Evolutionary conservation across 2,113 vertebrate species (phyloP), one percentile per base, ranked within the genome.

Genomic region (Sarotherodon lohbergeri): DNA sequence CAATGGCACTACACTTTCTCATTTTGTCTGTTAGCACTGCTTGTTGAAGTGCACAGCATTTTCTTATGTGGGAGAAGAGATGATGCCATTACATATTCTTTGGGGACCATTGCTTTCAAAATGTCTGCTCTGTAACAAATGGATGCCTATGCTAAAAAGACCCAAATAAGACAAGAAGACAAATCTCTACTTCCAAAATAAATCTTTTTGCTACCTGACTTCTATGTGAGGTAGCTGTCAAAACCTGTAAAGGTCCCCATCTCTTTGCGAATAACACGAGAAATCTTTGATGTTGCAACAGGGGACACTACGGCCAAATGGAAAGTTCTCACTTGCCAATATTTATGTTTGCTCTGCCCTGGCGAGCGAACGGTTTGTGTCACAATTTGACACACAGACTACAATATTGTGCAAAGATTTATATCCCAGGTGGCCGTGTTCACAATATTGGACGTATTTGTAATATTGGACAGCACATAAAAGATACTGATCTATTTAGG

Each of bases 401-500:
- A 84, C 71, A 87, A 83, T 83, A 80, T 78, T 43, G 79, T 76
- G 5, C 56, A 90, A 91, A 88, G 90, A 90, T 89, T 93, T 89
- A 63, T 87, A 57, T 88, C 87, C 86, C 94, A 88, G 93, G 89
- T 90, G 91, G 89, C 46, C 46, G 2, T 50, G 85, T 85, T 91
- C 88, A 63, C 43, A 32, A 59, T 82, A 93, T 93, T 90, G 86
- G 76, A 85, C 84, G 76, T 88, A 93, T 94, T 85, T 93, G 91
- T 91, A 88, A 86, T 90, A 93, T 85, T 43, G 86, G 88, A 87
- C 83, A 81, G 86, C 90, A 86, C 91, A 92, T 95, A 86, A 91
- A 92, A 92, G 81, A 92, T 85, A 92, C 90, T 93, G 88, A 94
- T 92, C 88, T 91, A 87, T 92, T 91, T 82, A 84, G 87, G 50